Evolutionary conservation across 2,797 vertebrate species (phyloP).

Genomic region (Dendrocincla tyrannina): DNA sequence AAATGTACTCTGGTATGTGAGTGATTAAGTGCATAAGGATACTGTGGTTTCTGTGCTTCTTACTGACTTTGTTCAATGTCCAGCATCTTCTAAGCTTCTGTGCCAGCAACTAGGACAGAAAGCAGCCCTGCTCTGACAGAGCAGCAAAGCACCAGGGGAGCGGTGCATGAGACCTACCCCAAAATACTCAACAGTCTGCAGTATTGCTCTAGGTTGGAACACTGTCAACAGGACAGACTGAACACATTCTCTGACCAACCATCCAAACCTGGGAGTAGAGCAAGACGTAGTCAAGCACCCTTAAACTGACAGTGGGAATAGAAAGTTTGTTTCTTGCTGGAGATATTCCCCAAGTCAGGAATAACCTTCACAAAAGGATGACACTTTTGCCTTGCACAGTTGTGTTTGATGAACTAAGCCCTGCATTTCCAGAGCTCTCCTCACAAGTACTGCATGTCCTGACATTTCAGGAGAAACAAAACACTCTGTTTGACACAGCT

Average conservation of each 20-base stretch:
- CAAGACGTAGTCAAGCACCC: neutral
- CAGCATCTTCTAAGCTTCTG: neutral
- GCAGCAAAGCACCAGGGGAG: neutral
- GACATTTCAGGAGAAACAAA: conserved; percentile 52
- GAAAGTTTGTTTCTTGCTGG: neutral
- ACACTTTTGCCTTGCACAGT: neutral
- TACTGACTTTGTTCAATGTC: neutral
- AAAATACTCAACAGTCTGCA: neutral
- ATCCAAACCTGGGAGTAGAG: neutral
- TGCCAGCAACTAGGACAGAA: neutral
- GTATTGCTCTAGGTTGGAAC: neutral
- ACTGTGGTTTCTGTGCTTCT: neutral
- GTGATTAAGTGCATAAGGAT: neutral
- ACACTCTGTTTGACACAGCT: conserved; percentile 23
- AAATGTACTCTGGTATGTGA: neutral
- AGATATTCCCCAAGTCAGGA: neutral
- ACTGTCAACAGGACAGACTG: neutral
- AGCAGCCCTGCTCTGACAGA: neutral
- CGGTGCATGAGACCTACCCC: neutral
- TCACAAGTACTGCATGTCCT: conserved; percentile 20
- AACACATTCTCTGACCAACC: neutral
- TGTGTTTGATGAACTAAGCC: neutral
- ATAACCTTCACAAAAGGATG: neutral
- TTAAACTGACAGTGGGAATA: neutral
- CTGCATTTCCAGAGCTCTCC: neutral